Percentiles rank a stretch among this genome's conserved stretches.
Evolutionary conservation across 2,113 vertebrate species (phyloP).

Genomic region (Gobius niger): DNA sequence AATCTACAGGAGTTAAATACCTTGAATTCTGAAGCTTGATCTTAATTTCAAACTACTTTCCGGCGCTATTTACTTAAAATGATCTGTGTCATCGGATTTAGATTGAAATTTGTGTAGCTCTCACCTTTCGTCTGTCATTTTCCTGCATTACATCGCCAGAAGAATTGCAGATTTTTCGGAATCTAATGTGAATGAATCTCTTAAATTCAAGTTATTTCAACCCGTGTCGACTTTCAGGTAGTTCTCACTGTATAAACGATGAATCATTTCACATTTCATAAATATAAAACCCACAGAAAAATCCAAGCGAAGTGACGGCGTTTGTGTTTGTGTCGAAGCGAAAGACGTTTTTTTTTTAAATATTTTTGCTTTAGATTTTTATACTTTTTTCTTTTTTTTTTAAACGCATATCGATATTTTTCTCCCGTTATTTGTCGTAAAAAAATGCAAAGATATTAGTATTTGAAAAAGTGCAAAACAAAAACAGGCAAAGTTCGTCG

Average conservation of each 20-base stretch:
- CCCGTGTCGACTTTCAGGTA: neutral
- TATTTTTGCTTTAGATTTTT: conserved; percentile 60
- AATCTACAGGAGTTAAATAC: neutral
- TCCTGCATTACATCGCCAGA: no score
- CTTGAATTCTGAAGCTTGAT: neutral
- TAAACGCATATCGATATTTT: conserved; percentile 55
- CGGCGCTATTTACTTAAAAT: no score
- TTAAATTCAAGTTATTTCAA: neutral
- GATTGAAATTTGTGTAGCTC: no score
- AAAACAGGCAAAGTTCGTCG: conserved; percentile 71
- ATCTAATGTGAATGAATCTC: neutral
- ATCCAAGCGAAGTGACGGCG: conserved; percentile 55
- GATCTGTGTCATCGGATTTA: no score
- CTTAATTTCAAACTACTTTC: no score
- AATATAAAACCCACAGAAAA: no score
- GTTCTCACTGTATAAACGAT: neutral
- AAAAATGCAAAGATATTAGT: conserved; percentile 72
- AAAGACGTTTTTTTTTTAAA: conserved; percentile 64
- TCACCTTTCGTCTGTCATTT: no score
- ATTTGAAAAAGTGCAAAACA: conserved; percentile 76
- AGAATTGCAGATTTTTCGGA: neutral
- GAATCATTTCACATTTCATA: no score
- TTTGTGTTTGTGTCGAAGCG: conserved; percentile 74
- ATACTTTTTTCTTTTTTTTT: conserved; percentile 59
- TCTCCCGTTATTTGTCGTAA: conserved; percentile 56